Conservation (phyloP, 2,888 invertebrate genomes). For the Macaria notata region DNA sequence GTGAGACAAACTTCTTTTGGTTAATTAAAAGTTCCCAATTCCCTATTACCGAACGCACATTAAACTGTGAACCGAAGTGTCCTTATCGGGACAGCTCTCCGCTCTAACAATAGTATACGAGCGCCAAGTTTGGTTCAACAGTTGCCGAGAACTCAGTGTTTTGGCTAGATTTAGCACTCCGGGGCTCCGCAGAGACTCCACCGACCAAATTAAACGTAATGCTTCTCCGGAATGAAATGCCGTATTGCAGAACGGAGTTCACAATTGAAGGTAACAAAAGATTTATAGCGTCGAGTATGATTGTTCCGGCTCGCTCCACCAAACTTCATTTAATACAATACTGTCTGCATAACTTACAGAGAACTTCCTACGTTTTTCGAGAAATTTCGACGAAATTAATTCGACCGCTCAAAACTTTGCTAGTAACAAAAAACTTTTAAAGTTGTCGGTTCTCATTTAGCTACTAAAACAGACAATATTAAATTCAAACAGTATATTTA, state of each 20-base stretch:
- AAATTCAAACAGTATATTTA: background rate
- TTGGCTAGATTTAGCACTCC: slow-evolving; percentile 31
- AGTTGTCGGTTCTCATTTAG: background rate
- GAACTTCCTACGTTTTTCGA: slow-evolving; percentile 2
- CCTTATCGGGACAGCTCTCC: background rate
- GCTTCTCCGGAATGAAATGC: slow-evolving; percentile 28
- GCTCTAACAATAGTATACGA: slow-evolving; percentile 1
- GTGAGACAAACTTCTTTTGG: too few species aligned
- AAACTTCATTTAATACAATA: slow-evolving; percentile 6
- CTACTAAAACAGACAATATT: background rate
- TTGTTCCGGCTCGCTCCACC: slow-evolving; percentile 12
- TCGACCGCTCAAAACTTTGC: background rate
- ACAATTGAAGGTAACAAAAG: slow-evolving; percentile 25
- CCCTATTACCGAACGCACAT: background rate
- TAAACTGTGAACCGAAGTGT: background rate
- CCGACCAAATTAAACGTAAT: slow-evolving; percentile 30
- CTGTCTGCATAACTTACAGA: slow-evolving; percentile 5
- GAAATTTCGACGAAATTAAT: slow-evolving; percentile 8
- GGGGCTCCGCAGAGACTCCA: slow-evolving; percentile 27
- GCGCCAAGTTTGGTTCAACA: slow-evolving; percentile 21
- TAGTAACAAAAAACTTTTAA: too few species aligned
- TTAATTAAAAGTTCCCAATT: too few species aligned
- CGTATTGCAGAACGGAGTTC: slow-evolving; percentile 24
- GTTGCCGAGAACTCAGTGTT: slow-evolving; percentile 24
- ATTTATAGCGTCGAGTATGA: slow-evolving; percentile 19